These are phyloP conservation scores for Saguinus midas DNA, from an alignment of 2,113 vertebrate species.

Conservation along the genomic window DNA sequence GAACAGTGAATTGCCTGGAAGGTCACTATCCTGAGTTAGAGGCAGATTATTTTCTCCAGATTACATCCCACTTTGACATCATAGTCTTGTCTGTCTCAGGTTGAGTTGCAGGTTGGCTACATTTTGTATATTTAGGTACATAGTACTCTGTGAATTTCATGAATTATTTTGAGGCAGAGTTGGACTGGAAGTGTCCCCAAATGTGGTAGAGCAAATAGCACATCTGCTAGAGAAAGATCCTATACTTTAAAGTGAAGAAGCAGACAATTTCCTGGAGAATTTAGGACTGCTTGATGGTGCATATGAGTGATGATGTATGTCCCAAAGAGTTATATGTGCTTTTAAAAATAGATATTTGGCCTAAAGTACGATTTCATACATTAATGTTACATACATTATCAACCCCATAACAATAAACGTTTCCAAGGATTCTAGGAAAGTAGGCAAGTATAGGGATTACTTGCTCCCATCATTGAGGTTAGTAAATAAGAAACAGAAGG, in stretches of 20 bases:
- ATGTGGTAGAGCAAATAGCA: background rate
- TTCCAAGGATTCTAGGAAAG: background rate
- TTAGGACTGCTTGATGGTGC: background rate
- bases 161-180: background rate
- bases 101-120: background rate
- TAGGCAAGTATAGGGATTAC: background rate
- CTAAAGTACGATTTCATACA: constrained; percentile 12
- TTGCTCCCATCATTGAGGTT: background rate
- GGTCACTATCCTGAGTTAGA: background rate
- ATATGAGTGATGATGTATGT: background rate
- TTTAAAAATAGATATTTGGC: background rate
- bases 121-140: background rate
- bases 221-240: background rate
- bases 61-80: background rate
- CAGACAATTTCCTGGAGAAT: background rate
- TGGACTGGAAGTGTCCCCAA: background rate
- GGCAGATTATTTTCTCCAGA: background rate
- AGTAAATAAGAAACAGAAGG: background rate
- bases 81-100: background rate
- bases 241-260: background rate
- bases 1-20: background rate
- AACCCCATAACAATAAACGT: background rate
- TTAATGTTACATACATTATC: background rate
- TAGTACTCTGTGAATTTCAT: background rate
- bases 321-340: background rate